Evolutionary conservation across 2,888 invertebrate genomes (phyloP).

Genomic region (Lithophane socia): DNA sequence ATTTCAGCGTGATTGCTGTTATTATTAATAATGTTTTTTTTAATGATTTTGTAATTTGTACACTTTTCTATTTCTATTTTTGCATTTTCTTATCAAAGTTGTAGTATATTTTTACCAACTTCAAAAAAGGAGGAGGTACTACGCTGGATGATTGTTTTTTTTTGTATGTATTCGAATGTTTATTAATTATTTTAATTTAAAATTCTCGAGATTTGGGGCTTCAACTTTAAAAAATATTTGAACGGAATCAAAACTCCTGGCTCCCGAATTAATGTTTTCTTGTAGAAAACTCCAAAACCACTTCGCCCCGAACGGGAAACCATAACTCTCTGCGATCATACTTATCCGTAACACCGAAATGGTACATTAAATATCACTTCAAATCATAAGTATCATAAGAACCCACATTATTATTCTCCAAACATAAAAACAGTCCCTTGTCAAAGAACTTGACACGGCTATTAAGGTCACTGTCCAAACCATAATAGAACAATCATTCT

Average conservation of each 20-base stretch:
- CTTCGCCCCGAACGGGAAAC: neutral
- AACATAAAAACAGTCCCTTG: constrained; percentile 43
- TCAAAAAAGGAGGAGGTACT: too few species aligned
- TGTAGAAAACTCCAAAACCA: neutral
- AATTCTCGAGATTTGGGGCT: neutral
- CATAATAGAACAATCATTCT: constrained; percentile 59
- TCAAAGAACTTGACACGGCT: constrained; percentile 33
- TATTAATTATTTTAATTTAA: neutral
- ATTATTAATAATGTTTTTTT: constrained; percentile 13
- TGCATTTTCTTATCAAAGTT: neutral
- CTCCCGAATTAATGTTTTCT: neutral
- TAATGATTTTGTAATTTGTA: too few species aligned
- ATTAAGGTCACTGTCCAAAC: constrained; percentile 47
- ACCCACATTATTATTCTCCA: constrained; percentile 38
- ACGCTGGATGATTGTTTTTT: too few species aligned
- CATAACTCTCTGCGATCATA: neutral
- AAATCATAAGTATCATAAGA: constrained; percentile 31
- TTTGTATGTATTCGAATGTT: too few species aligned
- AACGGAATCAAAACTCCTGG: neutral
- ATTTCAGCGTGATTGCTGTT: constrained; percentile 28
- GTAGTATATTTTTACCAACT: neutral
- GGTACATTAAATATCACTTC: constrained; percentile 33
- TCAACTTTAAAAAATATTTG: neutral
- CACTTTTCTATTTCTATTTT: neutral
- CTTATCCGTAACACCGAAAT: constrained; percentile 9